Evolutionary conservation across 2,113 vertebrate genomes (phyloP).

Genomic region (Eptatretus burgeri): DNA sequence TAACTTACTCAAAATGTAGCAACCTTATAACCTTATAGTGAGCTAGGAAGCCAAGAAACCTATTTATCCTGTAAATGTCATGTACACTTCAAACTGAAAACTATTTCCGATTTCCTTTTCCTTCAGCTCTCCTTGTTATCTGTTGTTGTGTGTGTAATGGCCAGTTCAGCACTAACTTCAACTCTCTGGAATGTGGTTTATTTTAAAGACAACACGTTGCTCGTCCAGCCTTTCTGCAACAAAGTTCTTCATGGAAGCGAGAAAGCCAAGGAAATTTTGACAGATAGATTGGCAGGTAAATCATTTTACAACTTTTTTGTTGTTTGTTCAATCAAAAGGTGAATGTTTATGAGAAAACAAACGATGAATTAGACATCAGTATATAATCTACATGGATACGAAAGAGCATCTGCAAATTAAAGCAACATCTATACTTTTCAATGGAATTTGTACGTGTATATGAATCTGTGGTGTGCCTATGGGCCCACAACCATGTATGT

Average conservation of each 20-base stretch:
- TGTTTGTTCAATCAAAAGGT: too few relatives aligned
- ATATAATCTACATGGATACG: too few relatives aligned
- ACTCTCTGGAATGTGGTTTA: slow-evolving; percentile 8
- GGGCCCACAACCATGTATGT: too few relatives aligned
- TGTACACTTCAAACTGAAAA: background rate
- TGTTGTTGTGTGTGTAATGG: background rate
- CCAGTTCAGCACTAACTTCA: background rate
- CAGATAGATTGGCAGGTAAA: slow-evolving; percentile 57
- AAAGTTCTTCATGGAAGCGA: slow-evolving; percentile 69
- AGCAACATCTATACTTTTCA: too few relatives aligned
- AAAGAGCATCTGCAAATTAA: too few relatives aligned
- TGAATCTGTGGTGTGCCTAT: too few relatives aligned
- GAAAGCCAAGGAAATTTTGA: slow-evolving; percentile 63
- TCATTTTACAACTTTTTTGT: too few relatives aligned
- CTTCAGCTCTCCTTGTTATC: background rate
- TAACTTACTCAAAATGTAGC: too few relatives aligned
- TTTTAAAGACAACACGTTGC: slow-evolving; percentile 38
- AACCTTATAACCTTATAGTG: background rate
- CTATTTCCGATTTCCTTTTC: background rate
- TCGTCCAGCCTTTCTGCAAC: slow-evolving; percentile 64
- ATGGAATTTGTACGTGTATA: too few relatives aligned
- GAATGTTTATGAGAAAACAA: too few relatives aligned
- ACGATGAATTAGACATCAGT: too few relatives aligned
- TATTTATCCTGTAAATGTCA: background rate
- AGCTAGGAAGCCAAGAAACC: background rate